phyloP scores from a whole-genome alignment of 1,140 invertebrate species.

The Cryptotermes secundus region DNA sequence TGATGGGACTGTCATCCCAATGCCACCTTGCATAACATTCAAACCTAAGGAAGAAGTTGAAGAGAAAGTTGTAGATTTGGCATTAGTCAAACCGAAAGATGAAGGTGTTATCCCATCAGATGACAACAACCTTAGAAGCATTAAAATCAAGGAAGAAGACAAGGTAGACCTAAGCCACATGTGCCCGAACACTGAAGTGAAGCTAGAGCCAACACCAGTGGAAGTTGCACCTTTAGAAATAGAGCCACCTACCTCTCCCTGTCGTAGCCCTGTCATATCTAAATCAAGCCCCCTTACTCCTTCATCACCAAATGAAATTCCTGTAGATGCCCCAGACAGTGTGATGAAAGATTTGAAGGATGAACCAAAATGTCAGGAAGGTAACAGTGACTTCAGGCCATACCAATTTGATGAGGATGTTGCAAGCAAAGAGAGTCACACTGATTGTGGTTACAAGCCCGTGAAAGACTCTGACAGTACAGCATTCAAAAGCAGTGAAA shows the following conservation, averaged over 20 bases:
- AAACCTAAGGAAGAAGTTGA: not conserved
- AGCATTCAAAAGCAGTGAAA: constrained; percentile 24
- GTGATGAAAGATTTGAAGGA: not conserved
- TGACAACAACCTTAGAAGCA: not conserved
- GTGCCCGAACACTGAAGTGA: not conserved
- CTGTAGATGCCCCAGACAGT: not conserved
- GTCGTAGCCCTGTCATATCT: not conserved
- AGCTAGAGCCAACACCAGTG: not conserved
- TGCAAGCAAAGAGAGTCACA: not conserved
- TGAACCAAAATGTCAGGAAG: not conserved
- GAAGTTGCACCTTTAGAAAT: not conserved
- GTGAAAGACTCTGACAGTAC: not conserved
- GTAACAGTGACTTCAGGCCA: not conserved
- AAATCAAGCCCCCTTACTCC: not conserved
- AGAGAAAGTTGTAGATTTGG: not conserved
- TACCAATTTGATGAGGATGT: not conserved
- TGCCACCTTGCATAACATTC: not conserved
- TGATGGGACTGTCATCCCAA: not conserved
- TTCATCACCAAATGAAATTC: not conserved
- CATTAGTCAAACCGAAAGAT: not conserved
- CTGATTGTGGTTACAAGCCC: not conserved
- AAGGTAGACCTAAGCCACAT: not conserved
- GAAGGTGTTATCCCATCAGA: not conserved
- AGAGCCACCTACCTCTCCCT: not conserved
- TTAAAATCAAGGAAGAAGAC: not conserved